phyloP scores from a whole-genome alignment of 37 sponge, comb jelly and placozoan genomes.

The Agelas oroides region DNA sequence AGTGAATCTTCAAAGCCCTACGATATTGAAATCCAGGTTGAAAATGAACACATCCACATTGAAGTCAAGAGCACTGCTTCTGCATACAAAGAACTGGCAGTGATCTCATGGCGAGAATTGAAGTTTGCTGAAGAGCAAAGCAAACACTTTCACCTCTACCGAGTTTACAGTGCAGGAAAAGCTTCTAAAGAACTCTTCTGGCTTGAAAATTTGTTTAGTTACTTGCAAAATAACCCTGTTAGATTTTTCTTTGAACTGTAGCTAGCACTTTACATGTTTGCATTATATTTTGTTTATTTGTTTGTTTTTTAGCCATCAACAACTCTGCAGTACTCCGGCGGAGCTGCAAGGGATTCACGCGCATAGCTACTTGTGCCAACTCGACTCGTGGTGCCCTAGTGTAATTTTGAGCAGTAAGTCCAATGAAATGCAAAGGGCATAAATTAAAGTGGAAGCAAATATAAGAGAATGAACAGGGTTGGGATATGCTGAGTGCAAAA shows the following conservation, averaged over 20 bases:
- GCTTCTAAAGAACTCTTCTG: neutral
- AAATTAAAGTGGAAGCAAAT: no score
- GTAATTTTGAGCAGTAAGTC: no score
- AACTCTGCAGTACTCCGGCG: no score
- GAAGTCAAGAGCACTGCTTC: constrained; percentile 66
- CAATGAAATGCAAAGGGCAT: no score
- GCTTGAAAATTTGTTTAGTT: constrained; percentile 5
- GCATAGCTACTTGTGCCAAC: no score
- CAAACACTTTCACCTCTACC: constrained; percentile 24
- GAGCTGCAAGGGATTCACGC: no score
- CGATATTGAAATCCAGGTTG: constrained; percentile 43
- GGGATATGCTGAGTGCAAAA: no score
- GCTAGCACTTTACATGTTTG: neutral
- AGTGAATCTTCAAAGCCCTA: constrained; percentile 41
- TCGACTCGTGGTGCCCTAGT: no score
- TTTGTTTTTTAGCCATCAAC: no score
- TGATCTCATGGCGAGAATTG: constrained; percentile 51
- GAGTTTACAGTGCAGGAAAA: constrained; percentile 60
- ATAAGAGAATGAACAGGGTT: no score
- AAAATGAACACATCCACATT: constrained; percentile 12
- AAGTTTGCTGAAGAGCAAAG: constrained; percentile 31
- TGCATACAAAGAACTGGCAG: constrained; percentile 6
- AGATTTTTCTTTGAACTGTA: constrained; percentile 3
- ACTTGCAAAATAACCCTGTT: constrained; percentile 6
- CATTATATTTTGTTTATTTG: neutral